Evolutionary conservation across 2,888 invertebrate genomes (phyloP).

Genomic region (Argynnis bischoffii): DNA sequence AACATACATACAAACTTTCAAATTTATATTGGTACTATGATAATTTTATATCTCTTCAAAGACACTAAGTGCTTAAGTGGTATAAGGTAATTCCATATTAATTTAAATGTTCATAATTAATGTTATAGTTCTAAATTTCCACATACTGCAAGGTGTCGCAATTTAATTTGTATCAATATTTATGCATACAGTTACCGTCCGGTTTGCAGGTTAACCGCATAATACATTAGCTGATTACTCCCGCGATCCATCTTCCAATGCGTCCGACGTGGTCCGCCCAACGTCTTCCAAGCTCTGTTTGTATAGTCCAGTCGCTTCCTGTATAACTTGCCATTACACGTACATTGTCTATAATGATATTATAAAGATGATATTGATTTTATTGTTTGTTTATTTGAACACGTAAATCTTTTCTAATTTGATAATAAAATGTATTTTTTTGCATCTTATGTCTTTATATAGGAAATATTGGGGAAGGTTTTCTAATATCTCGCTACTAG

Average conservation of each 20-base stretch:
- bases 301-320: constrained; percentile 27
- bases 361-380: no score
- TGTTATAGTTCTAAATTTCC: constrained; percentile 14
- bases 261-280: constrained; percentile 63
- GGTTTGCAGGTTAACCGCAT: constrained; percentile 68
- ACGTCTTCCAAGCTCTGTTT: constrained; percentile 51
- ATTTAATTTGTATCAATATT: constrained; percentile 61
- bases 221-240: constrained; percentile 79
- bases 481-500: no score
- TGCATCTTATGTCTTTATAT: no score
- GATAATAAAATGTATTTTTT: no score
- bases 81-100: background rate
- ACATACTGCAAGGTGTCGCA: constrained; percentile 28
- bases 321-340: no score
- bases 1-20: no score
- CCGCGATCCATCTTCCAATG: constrained; percentile 72
- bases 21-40: background rate
- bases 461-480: no score
- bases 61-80: background rate
- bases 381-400: no score
- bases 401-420: no score
- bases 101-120: constrained; percentile 13
- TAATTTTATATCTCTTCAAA: constrained; percentile 5
- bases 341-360: no score
- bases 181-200: constrained; percentile 54